Evolutionary conservation across 1,140 invertebrate genomes (phyloP), one percentile per base, ranked within the genome.

Genomic region (Schlechtendalia chinensis): DNA sequence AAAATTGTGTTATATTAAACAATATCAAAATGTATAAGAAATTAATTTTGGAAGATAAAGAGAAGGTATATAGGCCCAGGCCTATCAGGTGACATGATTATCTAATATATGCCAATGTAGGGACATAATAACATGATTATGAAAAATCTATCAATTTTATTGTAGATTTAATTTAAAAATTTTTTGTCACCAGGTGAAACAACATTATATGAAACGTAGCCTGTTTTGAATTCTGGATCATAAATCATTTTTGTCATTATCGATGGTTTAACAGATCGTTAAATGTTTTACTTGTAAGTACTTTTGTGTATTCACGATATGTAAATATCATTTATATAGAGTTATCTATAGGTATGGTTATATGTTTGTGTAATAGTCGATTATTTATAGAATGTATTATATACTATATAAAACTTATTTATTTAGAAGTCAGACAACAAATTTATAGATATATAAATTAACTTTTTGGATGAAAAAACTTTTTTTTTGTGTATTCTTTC

Each of bases 181-280:
- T 45, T 45, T 45, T 47, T 69, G 17, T 24, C 22, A 24, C 47
- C 47, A 72, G 69, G 69, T 54, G 32, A 8, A 39, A 53, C 50
- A 39, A 53, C 50, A 71, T 53, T 50, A 50, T 71, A 71, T 71
- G 5, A 19, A 19, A 29, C 19, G 24, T 72, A 47, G 50, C 17
- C 24, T 12, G 12, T 72, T 50, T 71, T 72, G 67, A 72, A 54
- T 72, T 72, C 69, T 72, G 69, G 69, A 72, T 29, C 29, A 54
- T 39, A 39, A 39, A 39, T 39, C 32, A 39, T 3, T 39, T 39
- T 39, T 8, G 3, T 39, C 32, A 24, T 72, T 19, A 47, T 2
- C 16, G 1, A 29, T 54, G 47, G 50, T 45, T 72, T 72, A 29
- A 29, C 8, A 39, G 54, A 54, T 54, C 47, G 17, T 6, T 69